Percentiles rank a stretch among this genome's conserved stretches.
Evolutionary conservation across 2,113 vertebrate genomes (phyloP).

Genomic region (Otis tarda): DNA sequence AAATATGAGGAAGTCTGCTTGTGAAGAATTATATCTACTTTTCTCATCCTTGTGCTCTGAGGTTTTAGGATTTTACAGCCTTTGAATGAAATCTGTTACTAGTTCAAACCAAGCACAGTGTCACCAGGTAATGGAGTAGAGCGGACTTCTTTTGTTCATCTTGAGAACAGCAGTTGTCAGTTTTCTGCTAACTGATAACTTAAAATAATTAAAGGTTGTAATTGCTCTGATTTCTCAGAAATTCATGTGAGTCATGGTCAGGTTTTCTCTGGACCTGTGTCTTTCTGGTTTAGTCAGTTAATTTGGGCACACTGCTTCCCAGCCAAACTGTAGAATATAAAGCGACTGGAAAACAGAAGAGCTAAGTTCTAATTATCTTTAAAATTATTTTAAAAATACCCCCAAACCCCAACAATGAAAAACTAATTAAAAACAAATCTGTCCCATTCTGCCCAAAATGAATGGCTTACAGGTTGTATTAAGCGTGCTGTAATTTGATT

Average conservation of each 20-base stretch:
- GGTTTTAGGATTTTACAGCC: background rate
- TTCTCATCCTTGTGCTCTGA: background rate
- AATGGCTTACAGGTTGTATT: background rate
- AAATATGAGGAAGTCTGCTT: background rate
- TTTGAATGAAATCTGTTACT: background rate
- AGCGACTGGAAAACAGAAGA: background rate
- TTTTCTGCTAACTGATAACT: background rate
- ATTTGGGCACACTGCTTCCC: background rate
- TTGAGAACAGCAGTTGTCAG: background rate
- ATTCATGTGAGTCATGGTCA: background rate
- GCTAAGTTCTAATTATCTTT: background rate
- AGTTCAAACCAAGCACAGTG: background rate
- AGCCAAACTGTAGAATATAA: background rate
- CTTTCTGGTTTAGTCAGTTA: background rate
- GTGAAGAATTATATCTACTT: background rate
- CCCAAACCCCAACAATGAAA: background rate
- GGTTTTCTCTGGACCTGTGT: background rate
- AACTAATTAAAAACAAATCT: background rate
- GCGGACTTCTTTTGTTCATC: background rate
- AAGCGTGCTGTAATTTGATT: background rate
- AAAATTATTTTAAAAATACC: background rate
- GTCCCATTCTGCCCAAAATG: background rate
- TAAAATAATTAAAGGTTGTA: background rate
- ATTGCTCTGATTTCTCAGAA: background rate
- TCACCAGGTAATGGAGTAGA: background rate